Conservation (phyloP, 1,140 invertebrate genomes). For the Orius laevigatus region DNA sequence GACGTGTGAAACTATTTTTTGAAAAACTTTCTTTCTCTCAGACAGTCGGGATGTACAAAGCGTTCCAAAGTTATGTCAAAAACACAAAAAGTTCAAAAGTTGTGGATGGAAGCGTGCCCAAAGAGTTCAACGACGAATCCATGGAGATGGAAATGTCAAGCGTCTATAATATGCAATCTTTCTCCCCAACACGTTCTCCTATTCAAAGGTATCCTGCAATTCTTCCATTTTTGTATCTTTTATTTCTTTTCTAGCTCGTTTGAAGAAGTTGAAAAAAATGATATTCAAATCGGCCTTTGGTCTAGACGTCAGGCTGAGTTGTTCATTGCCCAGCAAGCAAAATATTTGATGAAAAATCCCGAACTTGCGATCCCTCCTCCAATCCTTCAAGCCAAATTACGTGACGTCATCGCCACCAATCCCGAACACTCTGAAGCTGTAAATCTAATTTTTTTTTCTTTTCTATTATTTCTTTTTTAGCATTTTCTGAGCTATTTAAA, state of each 20-base stretch:
- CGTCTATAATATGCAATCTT: no score
- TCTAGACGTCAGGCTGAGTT: conserved; percentile 73
- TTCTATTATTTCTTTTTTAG: conserved; percentile 32
- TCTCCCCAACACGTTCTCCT: no score
- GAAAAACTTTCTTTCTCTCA: conserved; percentile 69
- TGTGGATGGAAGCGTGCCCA: no score
- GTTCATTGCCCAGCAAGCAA: conserved; percentile 70
- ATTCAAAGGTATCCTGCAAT: no score
- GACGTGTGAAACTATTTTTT: conserved; percentile 60
- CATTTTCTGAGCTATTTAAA: conserved; percentile 85
- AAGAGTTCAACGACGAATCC: no score
- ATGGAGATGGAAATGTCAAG: no score
- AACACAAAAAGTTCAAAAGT: no score
- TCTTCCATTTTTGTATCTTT: no score
- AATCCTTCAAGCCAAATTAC: conserved; percentile 57
- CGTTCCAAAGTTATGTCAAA: conserved; percentile 45
- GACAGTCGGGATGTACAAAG: conserved; percentile 48
- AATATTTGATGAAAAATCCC: conserved; percentile 62
- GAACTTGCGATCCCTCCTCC: conserved; percentile 55
- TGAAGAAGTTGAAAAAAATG: no score
- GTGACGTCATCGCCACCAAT: conserved; percentile 59
- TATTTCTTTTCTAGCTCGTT: no score
- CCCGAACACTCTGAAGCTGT: conserved; percentile 69
- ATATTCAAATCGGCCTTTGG: conserved; percentile 37
- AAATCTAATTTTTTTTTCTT: conserved; percentile 24